These are phyloP conservation scores for Acanthosepion pharaonis DNA, from an alignment of 2,888 invertebrate species.

Conservation along the genomic window DNA sequence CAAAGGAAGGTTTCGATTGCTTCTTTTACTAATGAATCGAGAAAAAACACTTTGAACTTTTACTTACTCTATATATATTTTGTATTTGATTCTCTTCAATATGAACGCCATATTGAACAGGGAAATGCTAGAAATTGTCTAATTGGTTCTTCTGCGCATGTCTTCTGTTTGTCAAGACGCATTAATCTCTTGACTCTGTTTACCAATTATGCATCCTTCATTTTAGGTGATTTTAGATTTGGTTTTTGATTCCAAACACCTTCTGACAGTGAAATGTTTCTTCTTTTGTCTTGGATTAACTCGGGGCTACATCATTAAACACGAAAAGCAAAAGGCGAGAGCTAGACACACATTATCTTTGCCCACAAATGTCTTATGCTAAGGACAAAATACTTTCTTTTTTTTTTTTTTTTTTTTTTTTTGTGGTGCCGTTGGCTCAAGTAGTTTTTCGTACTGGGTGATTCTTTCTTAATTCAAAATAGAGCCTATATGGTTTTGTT, in stretches of 20 bases:
- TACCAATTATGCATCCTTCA: neutral
- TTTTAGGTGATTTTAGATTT: neutral
- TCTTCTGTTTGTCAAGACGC: neutral
- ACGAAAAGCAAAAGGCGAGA: neutral
- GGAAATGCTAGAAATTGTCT: neutral
- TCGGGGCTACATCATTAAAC: neutral
- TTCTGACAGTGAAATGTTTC: neutral
- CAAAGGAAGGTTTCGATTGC: no score
- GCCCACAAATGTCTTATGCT: neutral
- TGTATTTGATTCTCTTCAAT: neutral
- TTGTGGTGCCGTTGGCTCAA: no score
- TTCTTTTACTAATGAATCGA: no score
- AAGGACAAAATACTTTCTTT: no score
- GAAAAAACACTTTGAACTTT: no score
- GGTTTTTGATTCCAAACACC: neutral
- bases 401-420: no score
- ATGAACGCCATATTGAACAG: neutral
- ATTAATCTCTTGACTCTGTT: conserved; percentile 2
- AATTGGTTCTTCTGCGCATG: neutral
- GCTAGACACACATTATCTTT: neutral
- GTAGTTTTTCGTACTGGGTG: no score
- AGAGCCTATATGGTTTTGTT: no score
- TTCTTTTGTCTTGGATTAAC: neutral
- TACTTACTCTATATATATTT: no score
- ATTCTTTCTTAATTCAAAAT: no score